Evolutionary conservation across 1,140 invertebrate genomes (phyloP).

Genomic region (Bombus ignitus): DNA sequence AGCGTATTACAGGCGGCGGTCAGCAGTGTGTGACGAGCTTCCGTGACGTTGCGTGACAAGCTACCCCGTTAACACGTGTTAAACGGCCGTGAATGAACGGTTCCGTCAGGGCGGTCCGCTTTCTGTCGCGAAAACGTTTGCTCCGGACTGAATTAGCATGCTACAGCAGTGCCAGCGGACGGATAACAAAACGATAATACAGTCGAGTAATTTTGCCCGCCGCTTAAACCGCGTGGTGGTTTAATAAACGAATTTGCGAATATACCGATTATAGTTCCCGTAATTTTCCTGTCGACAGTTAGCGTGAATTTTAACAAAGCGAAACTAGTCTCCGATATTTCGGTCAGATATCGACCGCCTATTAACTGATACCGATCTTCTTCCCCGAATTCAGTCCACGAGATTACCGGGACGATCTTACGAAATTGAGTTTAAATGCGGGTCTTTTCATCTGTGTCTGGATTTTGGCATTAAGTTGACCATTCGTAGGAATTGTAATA

Average conservation of each 20-base stretch:
- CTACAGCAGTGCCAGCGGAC: constrained; percentile 26
- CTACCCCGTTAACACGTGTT: constrained; percentile 52
- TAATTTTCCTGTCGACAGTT: constrained; percentile 17
- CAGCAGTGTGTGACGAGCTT: constrained; percentile 25
- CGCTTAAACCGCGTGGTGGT: constrained; percentile 27
- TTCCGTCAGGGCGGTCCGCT: constrained; percentile 15
- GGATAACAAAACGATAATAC: constrained; percentile 54
- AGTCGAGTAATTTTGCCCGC: constrained; percentile 37
- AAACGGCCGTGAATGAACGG: constrained; percentile 52
- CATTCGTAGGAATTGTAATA: too few relatives aligned
- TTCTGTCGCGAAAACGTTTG: constrained; percentile 49
- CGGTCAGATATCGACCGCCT: not conserved
- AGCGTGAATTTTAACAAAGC: not conserved
- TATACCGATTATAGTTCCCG: constrained; percentile 15
- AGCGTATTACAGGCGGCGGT: not conserved
- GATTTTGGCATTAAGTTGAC: too few relatives aligned
- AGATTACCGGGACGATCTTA: too few relatives aligned
- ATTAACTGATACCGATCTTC: constrained; percentile 20
- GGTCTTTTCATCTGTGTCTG: too few relatives aligned
- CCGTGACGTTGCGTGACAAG: constrained; percentile 55
- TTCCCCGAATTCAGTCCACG: too few relatives aligned
- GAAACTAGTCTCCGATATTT: not conserved
- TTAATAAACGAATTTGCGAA: constrained; percentile 57
- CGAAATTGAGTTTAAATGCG: too few relatives aligned
- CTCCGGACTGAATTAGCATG: constrained; percentile 51